Conservation (phyloP, 2,888 invertebrate species). For the Phoenoteleia sp. region DNA sequence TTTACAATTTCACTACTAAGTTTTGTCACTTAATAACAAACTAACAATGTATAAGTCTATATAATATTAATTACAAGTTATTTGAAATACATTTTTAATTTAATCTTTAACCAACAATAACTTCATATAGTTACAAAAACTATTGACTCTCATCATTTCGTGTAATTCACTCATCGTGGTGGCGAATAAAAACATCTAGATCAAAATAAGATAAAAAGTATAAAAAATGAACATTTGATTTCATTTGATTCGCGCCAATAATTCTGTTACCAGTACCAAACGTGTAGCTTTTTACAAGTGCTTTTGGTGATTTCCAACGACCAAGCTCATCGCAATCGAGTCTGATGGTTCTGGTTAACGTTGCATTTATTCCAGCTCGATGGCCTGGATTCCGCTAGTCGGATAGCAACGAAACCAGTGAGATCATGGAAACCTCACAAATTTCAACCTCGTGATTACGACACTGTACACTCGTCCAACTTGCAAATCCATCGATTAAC, state of each 20-base stretch:
- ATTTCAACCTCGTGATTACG: conserved; percentile 71
- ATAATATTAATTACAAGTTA: too few species aligned
- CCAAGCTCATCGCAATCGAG: conserved; percentile 60
- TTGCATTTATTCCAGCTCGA: conserved; percentile 77
- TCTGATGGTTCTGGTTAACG: conserved; percentile 72
- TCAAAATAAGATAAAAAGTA: too few species aligned
- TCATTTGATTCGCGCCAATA: conserved; percentile 45
- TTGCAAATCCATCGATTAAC: conserved; percentile 77
- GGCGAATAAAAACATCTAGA: too few species aligned
- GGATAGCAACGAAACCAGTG: conserved; percentile 66
- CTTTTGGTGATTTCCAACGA: conserved; percentile 60
- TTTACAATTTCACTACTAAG: too few species aligned
- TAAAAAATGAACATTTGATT: conserved; percentile 46
- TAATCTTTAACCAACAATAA: too few species aligned
- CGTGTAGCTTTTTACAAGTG: conserved; percentile 30
- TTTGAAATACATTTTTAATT: too few species aligned
- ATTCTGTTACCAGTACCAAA: neutral
- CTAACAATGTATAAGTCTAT: too few species aligned
- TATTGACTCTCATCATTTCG: too few species aligned
- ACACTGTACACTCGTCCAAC: conserved; percentile 70
- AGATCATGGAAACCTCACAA: conserved; percentile 75
- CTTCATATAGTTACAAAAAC: conserved; percentile 32
- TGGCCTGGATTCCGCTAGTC: conserved; percentile 68
- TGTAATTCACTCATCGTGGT: too few species aligned
- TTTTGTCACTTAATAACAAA: too few species aligned